Evolutionary conservation across 1,140 invertebrate genomes (phyloP).

Genomic region (Papilio xuthus): DNA sequence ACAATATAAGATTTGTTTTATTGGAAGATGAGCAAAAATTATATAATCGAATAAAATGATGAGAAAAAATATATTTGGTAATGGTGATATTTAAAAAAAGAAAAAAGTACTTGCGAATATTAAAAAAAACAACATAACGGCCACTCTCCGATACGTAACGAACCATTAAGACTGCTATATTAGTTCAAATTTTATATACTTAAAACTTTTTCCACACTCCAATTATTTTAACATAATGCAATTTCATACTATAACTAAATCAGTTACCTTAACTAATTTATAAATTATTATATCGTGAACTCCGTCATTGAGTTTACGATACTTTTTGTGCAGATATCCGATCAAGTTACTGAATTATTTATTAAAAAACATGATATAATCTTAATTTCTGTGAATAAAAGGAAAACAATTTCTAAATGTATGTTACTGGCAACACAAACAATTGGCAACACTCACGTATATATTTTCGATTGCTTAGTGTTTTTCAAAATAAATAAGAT

Average conservation of each 20-base stretch:
- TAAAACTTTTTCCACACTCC: neutral
- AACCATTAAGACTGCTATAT: neutral
- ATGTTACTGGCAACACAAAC: neutral
- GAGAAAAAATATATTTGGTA: too few relatives aligned
- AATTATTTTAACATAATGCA: conserved; percentile 19
- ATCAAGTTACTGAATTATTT: neutral
- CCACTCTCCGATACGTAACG: neutral
- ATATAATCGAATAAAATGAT: too few relatives aligned
- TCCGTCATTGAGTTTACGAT: neutral
- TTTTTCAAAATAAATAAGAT: neutral
- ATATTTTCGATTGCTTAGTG: neutral
- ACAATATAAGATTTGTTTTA: too few relatives aligned
- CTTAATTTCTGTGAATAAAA: neutral
- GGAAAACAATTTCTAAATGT: too few relatives aligned
- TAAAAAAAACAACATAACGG: neutral
- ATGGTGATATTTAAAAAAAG: neutral
- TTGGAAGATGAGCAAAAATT: too few relatives aligned
- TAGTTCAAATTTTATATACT: neutral
- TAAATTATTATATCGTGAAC: neutral
- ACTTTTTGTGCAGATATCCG: neutral
- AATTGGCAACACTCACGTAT: too few relatives aligned
- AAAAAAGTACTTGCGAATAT: conserved; percentile 3
- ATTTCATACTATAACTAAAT: neutral
- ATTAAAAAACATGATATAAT: neutral
- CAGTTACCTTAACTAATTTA: neutral